Base-by-base conservation (phyloP, 2,113 vertebrate species). In the Gadus chalcogrammus region DNA sequence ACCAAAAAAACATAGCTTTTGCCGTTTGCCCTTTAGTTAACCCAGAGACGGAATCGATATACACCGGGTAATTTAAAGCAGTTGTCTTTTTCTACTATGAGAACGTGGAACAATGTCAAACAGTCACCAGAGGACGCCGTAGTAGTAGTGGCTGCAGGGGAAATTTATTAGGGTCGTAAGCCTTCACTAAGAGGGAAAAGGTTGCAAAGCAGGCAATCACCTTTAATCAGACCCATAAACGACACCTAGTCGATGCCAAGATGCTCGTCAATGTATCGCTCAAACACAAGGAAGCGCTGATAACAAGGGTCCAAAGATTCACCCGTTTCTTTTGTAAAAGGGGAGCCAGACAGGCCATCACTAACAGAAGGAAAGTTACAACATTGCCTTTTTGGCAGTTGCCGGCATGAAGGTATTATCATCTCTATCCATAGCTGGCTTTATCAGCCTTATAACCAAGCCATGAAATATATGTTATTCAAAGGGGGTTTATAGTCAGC, bases 171-270 rank as follows among this genome's bases (percentile, higher is more conserved):
- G 61, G 72, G 79, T 72, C 78, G 81, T 85, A 81, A 82, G 76
- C 76, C 61, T 75, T 81, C 82, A 84, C 88, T 91, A 88, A 83
- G 82, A 81, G 77, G 42, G 62, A 72, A 84, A 82, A 48, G 85
- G 86, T 86, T 84, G 84, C 79, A 83, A 84, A 81, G 79, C 83
- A 77, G 82, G 66, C 83, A 75, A 87, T 85, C 82, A 84, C 81
- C 82, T 81, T 72, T 82, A 84, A 89, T 85, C 78, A 65, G 77
- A 69, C 75, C 77, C 72, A 87, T 88, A 85, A 88, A 83, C 77
- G 78, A 72, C 63, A 82, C 68, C 62, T 64, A 78, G 78, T 79
- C 84, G 70, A 75, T 63, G 79, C 69, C 53, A 64, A 65, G 1
- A 63, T 17, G 76, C 64, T 71, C 48, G 38, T 80, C 77, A 81